These are phyloP conservation scores for Peromyscus aztecus DNA, from an alignment of 2,797 vertebrate species.

Conservation along the genomic window DNA sequence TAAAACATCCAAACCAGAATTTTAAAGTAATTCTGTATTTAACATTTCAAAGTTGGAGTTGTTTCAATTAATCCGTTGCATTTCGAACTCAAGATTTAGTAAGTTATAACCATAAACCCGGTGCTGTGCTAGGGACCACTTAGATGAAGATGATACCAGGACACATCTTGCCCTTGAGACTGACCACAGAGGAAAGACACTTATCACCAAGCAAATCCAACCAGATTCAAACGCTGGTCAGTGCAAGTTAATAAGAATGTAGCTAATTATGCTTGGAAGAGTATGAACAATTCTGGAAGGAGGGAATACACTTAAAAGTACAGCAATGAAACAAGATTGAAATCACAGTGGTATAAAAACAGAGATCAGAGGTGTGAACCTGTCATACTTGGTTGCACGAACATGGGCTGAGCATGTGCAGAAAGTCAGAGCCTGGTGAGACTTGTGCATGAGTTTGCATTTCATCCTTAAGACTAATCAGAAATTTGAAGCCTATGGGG, in stretches of 20 bases:
- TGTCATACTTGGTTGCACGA: not conserved
- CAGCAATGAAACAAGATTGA: not conserved
- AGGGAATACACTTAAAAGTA: not conserved
- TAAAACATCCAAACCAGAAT: not conserved
- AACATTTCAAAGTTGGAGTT: not conserved
- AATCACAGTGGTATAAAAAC: not conserved
- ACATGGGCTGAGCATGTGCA: not conserved
- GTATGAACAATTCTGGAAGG: not conserved
- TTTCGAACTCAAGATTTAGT: conserved; percentile 44
- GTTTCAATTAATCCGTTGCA: conserved; percentile 16
- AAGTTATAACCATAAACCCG: not conserved
- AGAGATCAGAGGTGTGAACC: not conserved
- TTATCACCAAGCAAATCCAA: not conserved
- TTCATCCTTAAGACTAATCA: not conserved
- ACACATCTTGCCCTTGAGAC: not conserved
- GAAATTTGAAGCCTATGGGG: not conserved
- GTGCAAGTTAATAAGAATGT: not conserved
- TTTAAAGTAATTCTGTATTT: not conserved
- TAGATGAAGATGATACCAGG: not conserved
- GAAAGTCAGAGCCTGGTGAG: not conserved
- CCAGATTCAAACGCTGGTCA: not conserved
- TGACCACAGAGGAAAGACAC: not conserved
- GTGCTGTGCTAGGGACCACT: not conserved
- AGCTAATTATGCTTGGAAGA: not conserved
- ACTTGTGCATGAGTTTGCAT: not conserved